Percentiles rank a stretch among this genome's conserved stretches.
These are phyloP conservation scores for human DNA, from an alignment of 2,113 vertebrate genomes.

Conservation along the genomic window GRCh38 chr18:42505501-42506000, in stretches of 20 bases:
- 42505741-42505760: neutral
- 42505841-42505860: neutral
- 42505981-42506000: neutral
- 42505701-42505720: neutral
- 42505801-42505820: neutral
- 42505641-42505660: neutral
- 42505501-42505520: neutral
- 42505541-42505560: neutral
- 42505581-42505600: neutral
- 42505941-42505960: neutral
- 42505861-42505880: neutral
- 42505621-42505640: neutral
- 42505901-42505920: neutral
- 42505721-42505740: neutral
- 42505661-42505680: neutral
- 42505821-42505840: neutral
- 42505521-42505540: neutral
- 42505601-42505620: neutral
- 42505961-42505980: neutral
- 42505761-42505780: neutral
- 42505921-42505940: neutral
- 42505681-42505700: neutral
- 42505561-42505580: neutral
- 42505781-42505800: neutral
- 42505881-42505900: neutral